A percentile compares a stretch with the other conserved stretches of the same genome.
phyloP scores from a whole-genome alignment of 2,113 vertebrate genomes.

The Lucifuga dentata region DNA sequence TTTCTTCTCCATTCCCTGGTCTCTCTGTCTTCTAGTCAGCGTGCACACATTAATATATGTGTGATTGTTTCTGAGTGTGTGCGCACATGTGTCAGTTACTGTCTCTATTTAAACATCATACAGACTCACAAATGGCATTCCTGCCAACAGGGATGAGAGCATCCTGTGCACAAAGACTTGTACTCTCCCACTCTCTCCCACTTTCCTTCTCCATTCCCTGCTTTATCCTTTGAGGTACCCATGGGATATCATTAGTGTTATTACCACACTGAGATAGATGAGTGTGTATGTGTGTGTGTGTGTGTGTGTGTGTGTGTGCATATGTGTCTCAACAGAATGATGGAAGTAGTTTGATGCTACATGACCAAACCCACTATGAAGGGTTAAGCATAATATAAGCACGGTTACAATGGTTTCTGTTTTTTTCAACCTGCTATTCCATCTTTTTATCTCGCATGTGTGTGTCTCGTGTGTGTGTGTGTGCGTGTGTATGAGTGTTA shows the following conservation, averaged over 20 bases:
- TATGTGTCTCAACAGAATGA: constrained; percentile 14
- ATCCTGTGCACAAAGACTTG: constrained; percentile 70
- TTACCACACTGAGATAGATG: constrained; percentile 64
- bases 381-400: constrained; percentile 27
- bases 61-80: constrained; percentile 6
- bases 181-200: constrained; percentile 53
- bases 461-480: not conserved
- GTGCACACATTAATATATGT: constrained; percentile 25
- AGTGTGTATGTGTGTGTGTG: constrained; percentile 16
- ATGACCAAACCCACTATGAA: constrained; percentile 47
- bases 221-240: constrained; percentile 64
- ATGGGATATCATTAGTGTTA: constrained; percentile 78
- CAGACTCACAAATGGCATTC: constrained; percentile 74
- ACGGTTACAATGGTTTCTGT: constrained; percentile 37
- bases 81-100: constrained; percentile 43
- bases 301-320: constrained; percentile 12
- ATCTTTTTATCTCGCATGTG: constrained; percentile 6
- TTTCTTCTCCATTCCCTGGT: constrained; percentile 71
- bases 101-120: constrained; percentile 80
- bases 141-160: constrained; percentile 75
- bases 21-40: constrained; percentile 60
- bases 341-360: constrained; percentile 27
- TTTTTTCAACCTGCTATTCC: not conserved
- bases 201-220: constrained; percentile 52
- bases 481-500: not conserved